Percentiles rank a stretch among this genome's conserved stretches.
Conservation (phyloP, 2,113 vertebrate species). For the Coryphaenoides rupestris region DNA sequence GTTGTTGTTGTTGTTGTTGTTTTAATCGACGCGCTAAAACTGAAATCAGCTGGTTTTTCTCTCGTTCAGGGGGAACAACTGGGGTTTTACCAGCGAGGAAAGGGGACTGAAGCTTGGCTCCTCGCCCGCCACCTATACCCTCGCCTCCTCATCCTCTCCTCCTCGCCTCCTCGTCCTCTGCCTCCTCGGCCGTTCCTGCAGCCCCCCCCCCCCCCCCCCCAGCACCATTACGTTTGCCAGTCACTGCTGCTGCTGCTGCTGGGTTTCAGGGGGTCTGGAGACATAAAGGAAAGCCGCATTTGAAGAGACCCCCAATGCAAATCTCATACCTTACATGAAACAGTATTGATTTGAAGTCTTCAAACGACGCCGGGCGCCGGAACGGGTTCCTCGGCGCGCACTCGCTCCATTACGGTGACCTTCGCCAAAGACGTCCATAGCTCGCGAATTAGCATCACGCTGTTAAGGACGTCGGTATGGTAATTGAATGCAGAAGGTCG, state of each 20-base stretch:
- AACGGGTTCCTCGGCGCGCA: constrained; percentile 54
- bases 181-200: constrained; percentile 38
- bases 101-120: constrained; percentile 63
- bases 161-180: no score
- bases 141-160: constrained; percentile 12
- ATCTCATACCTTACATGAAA: constrained; percentile 77
- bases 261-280: constrained; percentile 28
- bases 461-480: constrained; percentile 69
- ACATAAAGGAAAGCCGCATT: constrained; percentile 70
- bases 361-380: constrained; percentile 51
- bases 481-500: constrained; percentile 74
- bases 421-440: constrained; percentile 73
- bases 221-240: constrained; percentile 79
- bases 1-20: no score
- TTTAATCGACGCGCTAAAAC: constrained; percentile 61
- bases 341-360: constrained; percentile 73
- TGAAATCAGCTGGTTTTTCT: constrained; percentile 75
- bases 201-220: background rate
- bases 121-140: constrained; percentile 75
- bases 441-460: constrained; percentile 72
- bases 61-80: constrained; percentile 72
- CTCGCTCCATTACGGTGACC: constrained; percentile 70
- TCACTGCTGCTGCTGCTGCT: no score
- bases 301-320: constrained; percentile 76
- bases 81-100: constrained; percentile 34